A percentile compares a stretch with the other conserved stretches of the same genome.
Conservation (phyloP, 2,888 invertebrate genomes). For the Cheilosia scutellata region DNA sequence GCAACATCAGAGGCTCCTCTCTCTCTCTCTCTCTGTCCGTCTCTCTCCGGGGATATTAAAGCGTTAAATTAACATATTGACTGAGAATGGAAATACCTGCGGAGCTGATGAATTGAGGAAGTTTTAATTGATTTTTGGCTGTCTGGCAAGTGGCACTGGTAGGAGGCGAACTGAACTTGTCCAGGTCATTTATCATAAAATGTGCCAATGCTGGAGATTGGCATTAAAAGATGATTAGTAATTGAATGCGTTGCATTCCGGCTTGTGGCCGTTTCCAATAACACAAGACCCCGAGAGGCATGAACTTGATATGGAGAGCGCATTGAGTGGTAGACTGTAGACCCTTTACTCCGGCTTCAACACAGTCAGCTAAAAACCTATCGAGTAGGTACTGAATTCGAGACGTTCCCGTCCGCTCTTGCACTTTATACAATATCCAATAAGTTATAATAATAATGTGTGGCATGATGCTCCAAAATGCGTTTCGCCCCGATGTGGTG, state of each 20-base stretch:
- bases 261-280: slow-evolving; percentile 22
- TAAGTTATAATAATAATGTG: too few species aligned
- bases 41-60: slow-evolving; percentile 59
- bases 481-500: too few species aligned
- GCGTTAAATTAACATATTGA: slow-evolving; percentile 76
- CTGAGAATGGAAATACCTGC: slow-evolving; percentile 65
- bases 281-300: too few species aligned
- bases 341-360: too few species aligned
- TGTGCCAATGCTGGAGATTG: slow-evolving; percentile 69
- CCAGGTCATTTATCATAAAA: slow-evolving; percentile 67
- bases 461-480: too few species aligned
- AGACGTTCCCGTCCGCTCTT: too few species aligned
- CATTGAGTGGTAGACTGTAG: too few species aligned
- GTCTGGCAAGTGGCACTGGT: slow-evolving; percentile 31
- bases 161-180: slow-evolving; percentile 54
- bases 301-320: too few species aligned
- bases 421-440: too few species aligned
- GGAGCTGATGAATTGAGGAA: slow-evolving; percentile 73
- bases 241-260: slow-evolving; percentile 65
- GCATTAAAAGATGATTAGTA: slow-evolving; percentile 75
- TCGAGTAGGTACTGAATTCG: too few species aligned
- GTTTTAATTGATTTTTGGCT: slow-evolving; percentile 74
- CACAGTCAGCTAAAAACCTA: too few species aligned
- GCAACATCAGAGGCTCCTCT: neutral
- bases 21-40: neutral